Evolutionary conservation across 2,797 vertebrate genomes (phyloP).

Genomic region (Schizothorax lantsangensis): DNA sequence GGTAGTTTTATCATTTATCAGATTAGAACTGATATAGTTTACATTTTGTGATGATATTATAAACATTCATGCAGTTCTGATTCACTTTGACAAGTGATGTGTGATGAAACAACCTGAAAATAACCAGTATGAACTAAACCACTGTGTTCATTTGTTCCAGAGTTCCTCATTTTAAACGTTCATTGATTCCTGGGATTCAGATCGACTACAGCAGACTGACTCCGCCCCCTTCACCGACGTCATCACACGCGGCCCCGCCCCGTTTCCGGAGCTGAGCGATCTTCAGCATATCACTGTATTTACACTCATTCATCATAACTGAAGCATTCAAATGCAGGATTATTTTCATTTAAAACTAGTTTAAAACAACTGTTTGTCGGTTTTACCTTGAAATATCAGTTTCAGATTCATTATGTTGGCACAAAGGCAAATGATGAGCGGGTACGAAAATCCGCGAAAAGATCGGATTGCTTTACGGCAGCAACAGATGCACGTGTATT

Average conservation of each 20-base stretch:
- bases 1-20: too few relatives aligned
- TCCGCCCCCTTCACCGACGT: constrained; percentile 67
- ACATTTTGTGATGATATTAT: too few relatives aligned
- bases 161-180: constrained; percentile 60
- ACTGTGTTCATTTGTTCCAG: constrained; percentile 50
- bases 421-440: too few relatives aligned
- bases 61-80: too few relatives aligned
- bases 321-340: background rate
- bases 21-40: too few relatives aligned
- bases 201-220: constrained; percentile 65
- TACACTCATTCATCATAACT: background rate
- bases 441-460: background rate
- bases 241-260: constrained; percentile 67
- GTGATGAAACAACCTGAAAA: background rate
- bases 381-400: background rate
- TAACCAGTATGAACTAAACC: background rate
- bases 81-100: too few relatives aligned
- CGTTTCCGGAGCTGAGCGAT: constrained; percentile 65
- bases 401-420: background rate
- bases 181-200: constrained; percentile 63
- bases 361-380: background rate
- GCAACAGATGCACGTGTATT: background rate
- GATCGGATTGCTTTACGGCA: background rate
- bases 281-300: constrained; percentile 9
- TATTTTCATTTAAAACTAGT: background rate